phyloP scores from a whole-genome alignment of 2,113 vertebrate genomes.

The Paramisgurnus dabryanus region DNA sequence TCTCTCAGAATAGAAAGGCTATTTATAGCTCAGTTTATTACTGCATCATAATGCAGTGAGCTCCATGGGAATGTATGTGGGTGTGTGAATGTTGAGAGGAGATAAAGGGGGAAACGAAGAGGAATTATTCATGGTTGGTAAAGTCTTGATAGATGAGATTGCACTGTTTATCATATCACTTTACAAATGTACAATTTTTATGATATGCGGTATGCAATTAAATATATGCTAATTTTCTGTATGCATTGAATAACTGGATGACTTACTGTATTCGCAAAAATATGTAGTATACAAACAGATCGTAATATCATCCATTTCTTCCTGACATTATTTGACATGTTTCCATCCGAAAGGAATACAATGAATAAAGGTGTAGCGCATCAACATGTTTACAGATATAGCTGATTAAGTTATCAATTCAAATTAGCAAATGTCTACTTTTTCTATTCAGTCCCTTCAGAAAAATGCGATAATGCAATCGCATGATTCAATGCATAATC shows the following conservation, averaged over 20 bases:
- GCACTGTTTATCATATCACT: neutral
- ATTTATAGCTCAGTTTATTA: constrained; percentile 52
- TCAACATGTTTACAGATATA: too few relatives aligned
- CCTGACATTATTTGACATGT: too few relatives aligned
- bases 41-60: constrained; percentile 44
- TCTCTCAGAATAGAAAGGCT: constrained; percentile 44
- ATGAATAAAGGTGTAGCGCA: too few relatives aligned
- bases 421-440: too few relatives aligned
- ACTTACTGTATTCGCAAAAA: neutral
- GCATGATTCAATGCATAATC: too few relatives aligned
- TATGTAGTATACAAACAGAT: neutral
- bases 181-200: neutral
- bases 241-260: constrained; percentile 7
- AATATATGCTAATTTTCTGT: neutral
- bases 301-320: too few relatives aligned
- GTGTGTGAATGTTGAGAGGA: constrained; percentile 30
- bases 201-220: neutral
- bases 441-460: too few relatives aligned
- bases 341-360: too few relatives aligned
- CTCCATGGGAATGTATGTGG: constrained; percentile 23
- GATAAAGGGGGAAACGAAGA: neutral
- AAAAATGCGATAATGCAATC: too few relatives aligned
- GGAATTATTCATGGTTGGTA: constrained; percentile 16
- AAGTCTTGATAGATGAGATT: constrained; percentile 2
- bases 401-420: too few relatives aligned